A percentile compares a stretch with the other conserved stretches of the same genome.
phyloP scores from a whole-genome alignment of 2,888 invertebrate genomes.

The Argyra leucocephala region DNA sequence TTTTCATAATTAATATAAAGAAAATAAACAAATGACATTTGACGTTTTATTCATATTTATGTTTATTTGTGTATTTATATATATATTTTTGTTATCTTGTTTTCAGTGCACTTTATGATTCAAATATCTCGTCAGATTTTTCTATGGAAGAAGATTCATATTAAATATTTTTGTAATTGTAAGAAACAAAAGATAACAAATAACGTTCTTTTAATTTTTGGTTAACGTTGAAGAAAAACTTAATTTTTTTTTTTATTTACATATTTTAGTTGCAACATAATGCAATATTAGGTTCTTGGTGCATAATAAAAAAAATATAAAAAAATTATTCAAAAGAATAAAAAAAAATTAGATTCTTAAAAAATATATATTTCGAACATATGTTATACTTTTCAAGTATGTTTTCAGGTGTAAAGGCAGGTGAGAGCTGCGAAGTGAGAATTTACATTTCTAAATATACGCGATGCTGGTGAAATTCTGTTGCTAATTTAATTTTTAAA shows the following conservation, averaged over 20 bases:
- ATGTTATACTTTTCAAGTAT: slow-evolving; percentile 29
- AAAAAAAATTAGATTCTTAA: not conserved
- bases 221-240: no score
- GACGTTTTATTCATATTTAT: no score
- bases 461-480: slow-evolving; percentile 30
- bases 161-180: no score
- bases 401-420: slow-evolving; percentile 32
- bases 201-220: no score
- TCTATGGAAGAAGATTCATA: slow-evolving; percentile 78
- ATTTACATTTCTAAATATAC: slow-evolving; percentile 31
- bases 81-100: slow-evolving; percentile 10
- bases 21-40: no score
- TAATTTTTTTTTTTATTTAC: not conserved
- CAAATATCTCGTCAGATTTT: slow-evolving; percentile 67
- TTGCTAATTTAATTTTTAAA: slow-evolving; percentile 10
- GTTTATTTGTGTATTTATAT: no score
- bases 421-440: slow-evolving; percentile 38
- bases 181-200: no score
- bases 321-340: not conserved
- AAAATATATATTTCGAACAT: slow-evolving; percentile 12
- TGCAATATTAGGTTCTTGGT: not conserved
- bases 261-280: not conserved
- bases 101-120: slow-evolving; percentile 73
- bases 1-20: no score
- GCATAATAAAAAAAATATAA: not conserved